Evolutionary conservation across 1,140 invertebrate species (phyloP), one percentile per base, ranked within the genome.

Genomic region (Hirudo medicinalis): DNA sequence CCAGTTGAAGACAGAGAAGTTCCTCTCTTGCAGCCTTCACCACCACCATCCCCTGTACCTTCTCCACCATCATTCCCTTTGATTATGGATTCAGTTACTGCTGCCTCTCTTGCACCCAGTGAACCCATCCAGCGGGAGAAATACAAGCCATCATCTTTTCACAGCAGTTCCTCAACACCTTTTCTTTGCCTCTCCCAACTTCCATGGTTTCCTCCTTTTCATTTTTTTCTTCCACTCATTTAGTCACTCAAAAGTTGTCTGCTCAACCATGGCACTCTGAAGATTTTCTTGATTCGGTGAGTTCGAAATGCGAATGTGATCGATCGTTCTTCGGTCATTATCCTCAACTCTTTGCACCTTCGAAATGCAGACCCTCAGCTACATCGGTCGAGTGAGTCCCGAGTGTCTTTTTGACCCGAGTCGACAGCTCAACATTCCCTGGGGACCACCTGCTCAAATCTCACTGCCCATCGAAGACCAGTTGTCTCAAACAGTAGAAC

Each of bases 311-410:
- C 20, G 20, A 36, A 22, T 49, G 5, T 17, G 5, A 32, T 1
- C 3, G 9, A n/a, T 69, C n/a, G 2, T 36, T 49, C n/a, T 49
- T 76, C 22, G 72, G 8, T 63, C 17, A 15, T 63, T 8, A 63
- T 25, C 20, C 20, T 63, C 2, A 63, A 15, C 1, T 63, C 29
- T 63, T 63, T n/a, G 27, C 40, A 49, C 15, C 19, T 49, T 77
- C 69, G 75, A 72, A 78, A 79, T 80, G 4, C 77, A 92, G 90
- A 83, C 94, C 73, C 81, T 97, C 53, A 88, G 90, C 76, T 94
- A 94, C 79, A 89, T 97, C 76, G 92, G 91, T 0, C 86, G 91
- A 78, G 92, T 91, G 0, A 95, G 92, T 80, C 90, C 92, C 0
- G 94, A 97, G 82, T 94, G 92, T 77, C 83, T 90, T 15, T 72